phyloP scores from a whole-genome alignment of 2,888 invertebrate species.

The Ennomos fuscantarius region DNA sequence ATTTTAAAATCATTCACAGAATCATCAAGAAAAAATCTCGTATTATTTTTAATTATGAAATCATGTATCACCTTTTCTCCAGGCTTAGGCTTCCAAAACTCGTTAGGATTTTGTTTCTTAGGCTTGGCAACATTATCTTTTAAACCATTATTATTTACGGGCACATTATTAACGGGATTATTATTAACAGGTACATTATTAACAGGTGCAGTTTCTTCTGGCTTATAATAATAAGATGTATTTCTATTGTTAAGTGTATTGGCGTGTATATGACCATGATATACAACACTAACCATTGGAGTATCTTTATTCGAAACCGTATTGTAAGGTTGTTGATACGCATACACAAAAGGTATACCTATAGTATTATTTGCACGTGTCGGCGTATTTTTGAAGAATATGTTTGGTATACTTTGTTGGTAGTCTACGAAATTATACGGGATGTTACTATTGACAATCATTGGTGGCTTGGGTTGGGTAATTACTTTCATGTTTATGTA shows the following conservation, averaged over 20 bases:
- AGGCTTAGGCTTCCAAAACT: slow-evolving; percentile 18
- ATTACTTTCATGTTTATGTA: no score
- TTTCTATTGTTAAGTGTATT: slow-evolving; percentile 37
- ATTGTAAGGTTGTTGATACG: slow-evolving; percentile 49
- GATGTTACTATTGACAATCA: neutral
- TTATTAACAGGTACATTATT: slow-evolving; percentile 1
- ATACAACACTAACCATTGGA: slow-evolving; percentile 49
- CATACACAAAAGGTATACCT: slow-evolving; percentile 57
- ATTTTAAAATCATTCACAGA: slow-evolving; percentile 46
- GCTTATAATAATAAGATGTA: slow-evolving; percentile 6
- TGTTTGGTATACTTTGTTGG: slow-evolving; percentile 25
- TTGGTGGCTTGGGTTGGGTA: slow-evolving; percentile 1
- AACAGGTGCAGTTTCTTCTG: slow-evolving; percentile 13
- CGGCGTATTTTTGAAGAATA: slow-evolving; percentile 22
- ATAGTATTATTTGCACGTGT: slow-evolving; percentile 38
- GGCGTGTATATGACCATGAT: slow-evolving; percentile 57
- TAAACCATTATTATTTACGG: neutral
- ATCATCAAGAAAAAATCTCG: slow-evolving; percentile 56
- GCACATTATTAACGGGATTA: neutral
- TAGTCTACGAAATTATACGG: slow-evolving; percentile 21
- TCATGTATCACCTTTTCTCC: slow-evolving; percentile 20
- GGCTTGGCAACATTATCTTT: neutral
- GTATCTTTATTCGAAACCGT: slow-evolving; percentile 32
- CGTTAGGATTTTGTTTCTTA: neutral
- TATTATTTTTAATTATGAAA: slow-evolving; percentile 35